Conservation (phyloP, 2,888 invertebrate species). For the Tenthredo distinguenda region DNA sequence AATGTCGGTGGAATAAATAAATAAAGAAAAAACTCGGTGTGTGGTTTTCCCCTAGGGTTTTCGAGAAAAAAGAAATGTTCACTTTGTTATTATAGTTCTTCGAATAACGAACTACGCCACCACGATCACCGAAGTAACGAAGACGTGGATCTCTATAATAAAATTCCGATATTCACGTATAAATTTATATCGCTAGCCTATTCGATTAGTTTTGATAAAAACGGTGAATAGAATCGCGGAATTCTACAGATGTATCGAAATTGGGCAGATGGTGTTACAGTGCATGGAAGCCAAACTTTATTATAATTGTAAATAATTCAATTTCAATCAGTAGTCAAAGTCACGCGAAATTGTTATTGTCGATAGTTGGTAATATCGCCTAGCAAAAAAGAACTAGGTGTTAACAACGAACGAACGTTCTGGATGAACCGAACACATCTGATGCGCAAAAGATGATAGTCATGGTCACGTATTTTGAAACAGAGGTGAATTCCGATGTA, state of each 20-base stretch:
- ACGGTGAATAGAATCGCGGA: background rate
- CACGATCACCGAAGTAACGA: background rate
- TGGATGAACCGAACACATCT: background rate
- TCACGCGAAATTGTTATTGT: conserved; percentile 33
- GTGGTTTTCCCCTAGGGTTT: background rate
- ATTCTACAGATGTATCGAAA: background rate
- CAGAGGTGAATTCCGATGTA: conserved; percentile 39
- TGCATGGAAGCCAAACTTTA: background rate
- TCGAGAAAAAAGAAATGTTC: background rate
- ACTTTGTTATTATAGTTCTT: background rate
- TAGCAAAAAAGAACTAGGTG: background rate
- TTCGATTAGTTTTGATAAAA: background rate
- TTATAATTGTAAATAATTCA: background rate
- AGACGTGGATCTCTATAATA: background rate
- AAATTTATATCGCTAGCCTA: background rate
- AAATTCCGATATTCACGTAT: background rate
- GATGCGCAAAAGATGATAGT: conserved; percentile 19
- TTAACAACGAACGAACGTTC: background rate
- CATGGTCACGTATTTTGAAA: conserved; percentile 37
- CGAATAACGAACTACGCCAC: background rate
- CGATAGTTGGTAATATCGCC: background rate
- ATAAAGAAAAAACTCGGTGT: background rate
- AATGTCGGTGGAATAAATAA: background rate
- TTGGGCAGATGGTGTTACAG: background rate
- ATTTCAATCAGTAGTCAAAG: conserved; percentile 25